A percentile compares a stretch with the other conserved stretches of the same genome.
Conservation (phyloP, 2,797 vertebrate species). For the Pogonophryne albipinna region DNA sequence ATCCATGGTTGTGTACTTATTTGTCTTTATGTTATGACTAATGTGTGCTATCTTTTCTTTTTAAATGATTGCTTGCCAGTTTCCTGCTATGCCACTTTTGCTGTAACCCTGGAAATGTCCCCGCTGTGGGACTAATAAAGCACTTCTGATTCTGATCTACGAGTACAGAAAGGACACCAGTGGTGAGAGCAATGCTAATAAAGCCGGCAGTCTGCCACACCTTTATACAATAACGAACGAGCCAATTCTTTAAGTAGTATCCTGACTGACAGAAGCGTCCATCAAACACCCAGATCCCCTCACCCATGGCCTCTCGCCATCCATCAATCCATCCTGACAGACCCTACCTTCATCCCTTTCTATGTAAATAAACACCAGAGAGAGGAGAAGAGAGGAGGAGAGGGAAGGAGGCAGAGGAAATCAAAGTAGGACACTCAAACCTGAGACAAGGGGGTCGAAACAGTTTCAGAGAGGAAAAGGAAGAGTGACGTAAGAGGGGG, state of each 20-base stretch:
- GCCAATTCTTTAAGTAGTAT: conserved; percentile 69
- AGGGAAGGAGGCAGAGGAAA: conserved; percentile 21
- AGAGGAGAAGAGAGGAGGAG: conserved; percentile 31
- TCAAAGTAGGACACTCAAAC: conserved; percentile 69
- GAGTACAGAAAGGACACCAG: conserved; percentile 10
- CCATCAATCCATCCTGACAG: conserved; percentile 72
- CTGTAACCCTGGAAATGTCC: too few relatives aligned
- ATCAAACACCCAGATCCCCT: conserved; percentile 69
- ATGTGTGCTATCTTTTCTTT: too few relatives aligned
- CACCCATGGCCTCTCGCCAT: conserved; percentile 66
- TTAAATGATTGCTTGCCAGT: too few relatives aligned
- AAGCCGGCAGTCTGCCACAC: conserved; percentile 7
- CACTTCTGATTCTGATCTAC: conserved; percentile 11
- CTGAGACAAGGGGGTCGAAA: conserved; percentile 40
- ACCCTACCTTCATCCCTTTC: conserved; percentile 46
- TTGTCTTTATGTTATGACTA: too few relatives aligned
- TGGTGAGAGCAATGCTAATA: conserved; percentile 20
- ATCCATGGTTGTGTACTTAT: too few relatives aligned
- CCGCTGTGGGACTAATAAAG: too few relatives aligned
- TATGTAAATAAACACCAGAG: conserved; percentile 77
- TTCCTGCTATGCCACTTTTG: too few relatives aligned
- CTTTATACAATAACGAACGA: conserved; percentile 59
- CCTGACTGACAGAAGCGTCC: conserved; percentile 69
- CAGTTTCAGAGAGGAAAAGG: conserved; percentile 44
- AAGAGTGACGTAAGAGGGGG: background rate